Evolutionary conservation across 1,140 invertebrate species (phyloP).

Genomic region (Chymomyza costata): DNA sequence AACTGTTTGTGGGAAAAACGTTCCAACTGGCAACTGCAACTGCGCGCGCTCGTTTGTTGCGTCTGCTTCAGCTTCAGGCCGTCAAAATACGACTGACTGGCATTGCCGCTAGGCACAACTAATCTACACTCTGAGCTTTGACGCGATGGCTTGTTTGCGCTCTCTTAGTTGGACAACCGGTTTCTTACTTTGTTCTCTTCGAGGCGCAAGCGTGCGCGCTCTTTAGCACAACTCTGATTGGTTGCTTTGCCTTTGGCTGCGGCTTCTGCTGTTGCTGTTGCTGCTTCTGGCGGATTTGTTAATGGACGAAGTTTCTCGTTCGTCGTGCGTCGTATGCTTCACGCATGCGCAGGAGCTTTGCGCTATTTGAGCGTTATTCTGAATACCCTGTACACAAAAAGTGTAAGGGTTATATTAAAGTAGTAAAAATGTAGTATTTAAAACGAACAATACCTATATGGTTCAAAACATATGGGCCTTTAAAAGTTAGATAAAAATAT

Average conservation of each 20-base stretch:
- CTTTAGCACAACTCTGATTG: conserved; percentile 60
- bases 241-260: conserved; percentile 20
- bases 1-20: conserved; percentile 5
- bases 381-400: too few relatives aligned
- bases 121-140: conserved; percentile 22
- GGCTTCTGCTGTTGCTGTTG: conserved; percentile 19
- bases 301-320: conserved; percentile 43
- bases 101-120: conserved; percentile 57
- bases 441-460: too few relatives aligned
- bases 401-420: too few relatives aligned
- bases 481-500: too few relatives aligned
- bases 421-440: too few relatives aligned
- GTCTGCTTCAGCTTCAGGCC: conserved; percentile 65
- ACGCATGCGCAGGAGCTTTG: too few relatives aligned
- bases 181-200: conserved; percentile 40
- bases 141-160: neutral
- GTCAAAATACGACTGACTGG: conserved; percentile 58
- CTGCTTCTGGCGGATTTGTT: conserved; percentile 48
- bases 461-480: too few relatives aligned
- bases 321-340: neutral
- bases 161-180: conserved; percentile 44
- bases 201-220: conserved; percentile 19
- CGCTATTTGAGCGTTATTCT: too few relatives aligned
- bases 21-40: conserved; percentile 14
- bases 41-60: conserved; percentile 41